Evolutionary conservation across 2,113 vertebrate genomes (phyloP).

Genomic region (Aspiorhynchus laticeps): DNA sequence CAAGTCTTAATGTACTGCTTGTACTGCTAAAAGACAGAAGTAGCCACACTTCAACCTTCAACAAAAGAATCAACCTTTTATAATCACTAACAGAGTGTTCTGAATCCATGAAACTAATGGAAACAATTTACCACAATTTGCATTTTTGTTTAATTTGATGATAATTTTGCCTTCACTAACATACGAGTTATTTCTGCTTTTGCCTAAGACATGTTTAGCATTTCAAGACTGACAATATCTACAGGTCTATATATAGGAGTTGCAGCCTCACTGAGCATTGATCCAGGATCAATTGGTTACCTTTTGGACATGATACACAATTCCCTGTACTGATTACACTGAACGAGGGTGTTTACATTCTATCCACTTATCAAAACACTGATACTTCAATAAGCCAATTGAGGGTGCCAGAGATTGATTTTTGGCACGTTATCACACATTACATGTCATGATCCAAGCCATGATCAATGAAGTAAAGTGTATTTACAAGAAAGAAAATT

Average conservation of each 20-base stretch:
- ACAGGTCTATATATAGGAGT: background rate
- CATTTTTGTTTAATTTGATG: background rate
- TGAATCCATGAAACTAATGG: background rate
- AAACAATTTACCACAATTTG: background rate
- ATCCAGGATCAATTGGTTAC: constrained; percentile 23
- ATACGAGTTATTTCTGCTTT: background rate
- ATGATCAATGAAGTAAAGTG: constrained; percentile 53
- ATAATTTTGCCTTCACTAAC: background rate
- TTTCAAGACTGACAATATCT: background rate
- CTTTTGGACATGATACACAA: constrained; percentile 43
- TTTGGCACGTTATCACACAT: constrained; percentile 37
- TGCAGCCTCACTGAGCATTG: background rate
- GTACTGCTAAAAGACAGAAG: background rate
- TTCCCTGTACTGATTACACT: constrained; percentile 50
- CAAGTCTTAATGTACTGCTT: background rate
- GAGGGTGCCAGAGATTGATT: constrained; percentile 48
- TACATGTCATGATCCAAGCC: constrained; percentile 29
- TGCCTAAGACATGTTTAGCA: background rate
- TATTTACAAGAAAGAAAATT: constrained; percentile 26
- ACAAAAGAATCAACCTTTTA: background rate
- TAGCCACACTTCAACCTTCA: background rate
- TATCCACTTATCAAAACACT: constrained; percentile 43
- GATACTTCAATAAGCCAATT: constrained; percentile 28
- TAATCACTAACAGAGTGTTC: background rate
- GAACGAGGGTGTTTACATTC: constrained; percentile 25